These are phyloP conservation scores for Actenoides hombroni DNA, from an alignment of 2,113 vertebrate species.

Conservation along the genomic window DNA sequence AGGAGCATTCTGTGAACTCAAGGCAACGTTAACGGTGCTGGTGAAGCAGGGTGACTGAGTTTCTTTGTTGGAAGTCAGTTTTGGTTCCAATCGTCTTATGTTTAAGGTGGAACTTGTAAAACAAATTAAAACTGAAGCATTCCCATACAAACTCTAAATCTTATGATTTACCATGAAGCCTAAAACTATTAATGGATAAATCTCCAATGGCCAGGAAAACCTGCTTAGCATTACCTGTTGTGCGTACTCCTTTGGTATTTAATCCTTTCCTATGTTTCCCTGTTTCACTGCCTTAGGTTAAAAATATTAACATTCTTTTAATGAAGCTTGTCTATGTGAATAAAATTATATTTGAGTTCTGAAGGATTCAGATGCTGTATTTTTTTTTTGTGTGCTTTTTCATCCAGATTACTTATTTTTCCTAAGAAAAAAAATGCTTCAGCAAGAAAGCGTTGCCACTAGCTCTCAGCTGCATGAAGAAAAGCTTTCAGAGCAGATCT, in stretches of 20 bases:
- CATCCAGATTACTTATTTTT: not conserved
- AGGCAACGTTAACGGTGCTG: not conserved
- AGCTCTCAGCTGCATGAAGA: not conserved
- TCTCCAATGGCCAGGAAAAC: not conserved
- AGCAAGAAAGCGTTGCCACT: not conserved
- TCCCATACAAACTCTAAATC: not conserved
- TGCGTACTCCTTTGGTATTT: not conserved
- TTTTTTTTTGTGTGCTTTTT: not conserved
- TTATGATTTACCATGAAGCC: not conserved
- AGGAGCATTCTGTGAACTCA: not conserved
- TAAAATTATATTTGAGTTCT: not conserved
- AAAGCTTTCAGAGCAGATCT: slow-evolving; percentile 19
- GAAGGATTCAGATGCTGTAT: not conserved
- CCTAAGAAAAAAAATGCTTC: not conserved
- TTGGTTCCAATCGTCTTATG: not conserved
- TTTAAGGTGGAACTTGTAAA: not conserved
- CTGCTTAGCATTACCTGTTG: not conserved
- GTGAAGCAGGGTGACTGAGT: not conserved
- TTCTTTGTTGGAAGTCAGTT: not conserved
- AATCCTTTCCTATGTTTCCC: not conserved
- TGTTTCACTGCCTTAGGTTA: not conserved
- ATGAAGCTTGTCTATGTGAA: not conserved
- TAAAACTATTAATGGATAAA: not conserved
- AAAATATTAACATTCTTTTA: not conserved
- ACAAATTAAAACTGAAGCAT: not conserved